These are phyloP conservation scores for Neoscelio sp. DNA, from an alignment of 2,888 invertebrate genomes.

Conservation along the genomic window DNA sequence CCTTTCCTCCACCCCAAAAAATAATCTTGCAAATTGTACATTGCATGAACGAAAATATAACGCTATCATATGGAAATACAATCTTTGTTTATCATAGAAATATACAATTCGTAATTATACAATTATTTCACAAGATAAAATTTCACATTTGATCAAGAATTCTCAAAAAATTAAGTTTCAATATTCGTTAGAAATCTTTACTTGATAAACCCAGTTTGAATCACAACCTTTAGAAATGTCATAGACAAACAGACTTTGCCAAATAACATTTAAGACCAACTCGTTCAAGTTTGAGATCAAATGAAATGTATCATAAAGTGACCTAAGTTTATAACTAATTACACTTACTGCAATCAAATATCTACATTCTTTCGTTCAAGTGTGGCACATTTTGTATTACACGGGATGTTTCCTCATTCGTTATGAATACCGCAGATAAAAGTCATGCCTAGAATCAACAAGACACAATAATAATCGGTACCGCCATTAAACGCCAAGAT, in stretches of 20 bases:
- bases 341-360: conserved; percentile 24
- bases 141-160: too few species aligned
- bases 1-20: too few species aligned
- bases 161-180: too few species aligned
- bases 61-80: too few species aligned
- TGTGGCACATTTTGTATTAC: conserved; percentile 37
- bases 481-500: conserved; percentile 55
- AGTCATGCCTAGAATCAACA: conserved; percentile 60
- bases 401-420: conserved; percentile 29
- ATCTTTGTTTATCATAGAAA: too few species aligned
- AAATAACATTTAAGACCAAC: conserved; percentile 13
- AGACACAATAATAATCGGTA: conserved; percentile 59
- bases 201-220: conserved; percentile 5
- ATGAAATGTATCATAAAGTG: conserved; percentile 20
- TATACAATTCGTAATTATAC: too few species aligned
- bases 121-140: too few species aligned
- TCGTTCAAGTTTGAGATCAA: conserved; percentile 2
- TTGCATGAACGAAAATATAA: too few species aligned
- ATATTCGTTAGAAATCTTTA: conserved; percentile 7
- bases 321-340: conserved; percentile 31
- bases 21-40: too few species aligned
- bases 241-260: background rate
- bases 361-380: conserved; percentile 4
- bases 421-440: conserved; percentile 44
- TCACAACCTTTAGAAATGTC: too few species aligned